Conservation (phyloP, 2,797 vertebrate genomes). For the Heliangelus exortis region DNA sequence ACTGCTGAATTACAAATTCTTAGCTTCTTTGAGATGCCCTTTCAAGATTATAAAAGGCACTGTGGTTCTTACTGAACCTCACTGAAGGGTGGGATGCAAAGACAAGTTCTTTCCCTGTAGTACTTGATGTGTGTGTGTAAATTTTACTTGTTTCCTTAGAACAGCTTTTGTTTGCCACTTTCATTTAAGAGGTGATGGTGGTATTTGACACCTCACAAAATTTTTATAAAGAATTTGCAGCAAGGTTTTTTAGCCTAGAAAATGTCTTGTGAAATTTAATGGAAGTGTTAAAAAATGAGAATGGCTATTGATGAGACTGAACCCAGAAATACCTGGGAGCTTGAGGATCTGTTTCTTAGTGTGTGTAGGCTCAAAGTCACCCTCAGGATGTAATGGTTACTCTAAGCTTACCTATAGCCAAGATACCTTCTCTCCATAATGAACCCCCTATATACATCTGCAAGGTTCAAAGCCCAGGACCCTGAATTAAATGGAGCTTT, state of each 20-base stretch:
- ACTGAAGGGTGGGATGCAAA: background rate
- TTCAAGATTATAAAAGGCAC: slow-evolving; percentile 1
- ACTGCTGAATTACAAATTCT: background rate
- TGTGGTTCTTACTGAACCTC: background rate
- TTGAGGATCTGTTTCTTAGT: background rate
- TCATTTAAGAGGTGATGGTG: background rate
- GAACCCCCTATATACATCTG: background rate
- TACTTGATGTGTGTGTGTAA: background rate
- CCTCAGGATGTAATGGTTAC: background rate
- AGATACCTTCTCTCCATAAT: background rate
- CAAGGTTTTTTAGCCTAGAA: slow-evolving; percentile 13
- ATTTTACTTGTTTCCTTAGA: slow-evolving; percentile 12
- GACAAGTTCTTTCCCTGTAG: background rate
- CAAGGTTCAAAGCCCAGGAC: background rate
- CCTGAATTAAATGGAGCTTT: background rate
- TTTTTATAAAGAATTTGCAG: background rate
- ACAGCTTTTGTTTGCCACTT: slow-evolving; percentile 32
- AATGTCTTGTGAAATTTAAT: slow-evolving; percentile 15
- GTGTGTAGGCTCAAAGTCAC: background rate
- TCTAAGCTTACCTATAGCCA: background rate
- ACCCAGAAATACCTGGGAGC: slow-evolving; percentile 38
- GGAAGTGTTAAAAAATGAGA: background rate
- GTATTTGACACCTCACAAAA: slow-evolving; percentile 22
- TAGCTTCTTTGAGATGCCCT: background rate
- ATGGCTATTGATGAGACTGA: slow-evolving; percentile 28